Base-by-base conservation (phyloP, 2,888 invertebrate genomes). In the Phengaris arion region DNA sequence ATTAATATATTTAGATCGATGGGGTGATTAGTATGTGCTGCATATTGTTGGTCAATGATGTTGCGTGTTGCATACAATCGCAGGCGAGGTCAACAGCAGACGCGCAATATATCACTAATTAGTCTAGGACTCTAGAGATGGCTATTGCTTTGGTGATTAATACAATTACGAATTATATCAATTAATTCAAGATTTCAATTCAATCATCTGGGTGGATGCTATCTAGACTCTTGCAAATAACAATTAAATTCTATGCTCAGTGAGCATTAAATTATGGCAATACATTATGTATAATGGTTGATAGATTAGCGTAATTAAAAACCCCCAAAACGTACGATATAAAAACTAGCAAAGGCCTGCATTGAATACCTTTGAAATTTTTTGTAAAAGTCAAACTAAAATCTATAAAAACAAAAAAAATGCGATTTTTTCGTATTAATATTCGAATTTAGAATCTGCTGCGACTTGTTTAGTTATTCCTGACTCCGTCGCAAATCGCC, bases 51-150 rank as follows among this genome's bases (percentile, higher is more conserved):
- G 48, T 15, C 48, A 46, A 13, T 46, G 68, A 15, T 9, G 13
- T 48, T 48, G 48, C 69, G n/a, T 69, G 48, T 48, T 48, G 74
- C 74, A 74, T 74, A 68, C 52, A 57, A 59, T 46, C 55, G 45
- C 9, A 55, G 45, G 46, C 9, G 48, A 68, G 74, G 52, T 74
- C 52, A 68, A 15, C 51, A 3, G 12, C 35, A 54, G 35, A 68
- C 10, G 3, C 48, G 45, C 15, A 68, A 68, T 68, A 52, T 51
- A 74, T 74, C 45, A 68, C 22, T 59, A 59, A 59, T 22, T 22
- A 59, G 9, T 59, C 22, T 59, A 22, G 59, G 15, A 59, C 59
- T 59, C 59, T 22, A 59, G 59, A 59, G 59, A 48, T 48, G 8
- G 7, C 0, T 22, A 59, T 59, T 59, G 22, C 59, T 59, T 10